A percentile compares a stretch with the other conserved stretches of the same genome.
These are phyloP conservation scores for Thamnophis elegans DNA, from an alignment of 2,797 vertebrate species.

Conservation along the genomic window DNA sequence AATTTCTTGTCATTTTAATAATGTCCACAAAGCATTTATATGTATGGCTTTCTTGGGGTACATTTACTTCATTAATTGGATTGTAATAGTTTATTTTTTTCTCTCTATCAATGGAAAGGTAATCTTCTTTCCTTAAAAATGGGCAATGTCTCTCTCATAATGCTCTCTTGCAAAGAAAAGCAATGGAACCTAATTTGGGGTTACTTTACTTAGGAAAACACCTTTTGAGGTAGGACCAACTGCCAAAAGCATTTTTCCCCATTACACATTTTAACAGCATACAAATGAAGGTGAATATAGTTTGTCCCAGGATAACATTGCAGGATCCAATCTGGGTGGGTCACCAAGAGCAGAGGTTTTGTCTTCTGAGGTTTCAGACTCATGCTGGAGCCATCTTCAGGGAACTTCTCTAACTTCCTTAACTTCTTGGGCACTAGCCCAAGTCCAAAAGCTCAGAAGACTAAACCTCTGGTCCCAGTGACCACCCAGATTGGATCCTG, in stretches of 20 bases:
- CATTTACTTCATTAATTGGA: conserved; percentile 2
- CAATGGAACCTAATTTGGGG: background rate
- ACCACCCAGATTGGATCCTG: background rate
- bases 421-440: background rate
- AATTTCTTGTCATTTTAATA: background rate
- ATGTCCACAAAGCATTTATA: background rate
- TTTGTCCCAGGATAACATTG: background rate
- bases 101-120: background rate
- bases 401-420: background rate
- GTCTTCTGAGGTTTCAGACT: background rate
- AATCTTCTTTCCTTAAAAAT: background rate
- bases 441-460: background rate
- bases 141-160: conserved; percentile 1
- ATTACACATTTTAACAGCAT: background rate
- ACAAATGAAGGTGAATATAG: background rate
- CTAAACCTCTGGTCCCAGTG: background rate
- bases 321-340: background rate
- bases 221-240: background rate
- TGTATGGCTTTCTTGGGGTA: background rate
- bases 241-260: background rate
- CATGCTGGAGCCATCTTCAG: background rate
- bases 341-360: background rate
- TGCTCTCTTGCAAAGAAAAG: background rate
- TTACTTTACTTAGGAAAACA: background rate
- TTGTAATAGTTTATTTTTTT: background rate